phyloP scores from a whole-genome alignment of 2,888 invertebrate genomes.

The Rhabditoides inermis region DNA sequence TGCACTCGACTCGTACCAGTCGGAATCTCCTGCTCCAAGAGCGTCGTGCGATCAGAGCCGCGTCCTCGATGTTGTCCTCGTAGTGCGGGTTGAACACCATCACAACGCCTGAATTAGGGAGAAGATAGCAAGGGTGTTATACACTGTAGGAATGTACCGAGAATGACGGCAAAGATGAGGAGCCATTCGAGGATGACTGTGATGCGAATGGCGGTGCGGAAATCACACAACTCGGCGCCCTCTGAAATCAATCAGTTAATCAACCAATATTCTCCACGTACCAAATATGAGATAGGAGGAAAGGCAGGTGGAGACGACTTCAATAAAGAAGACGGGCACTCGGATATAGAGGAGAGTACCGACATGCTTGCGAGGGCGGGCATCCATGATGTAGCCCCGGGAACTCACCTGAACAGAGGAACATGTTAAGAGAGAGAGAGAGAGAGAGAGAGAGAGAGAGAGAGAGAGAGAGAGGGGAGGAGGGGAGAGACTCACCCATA shows the following conservation, averaged over 20 bases:
- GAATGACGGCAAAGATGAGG: slow-evolving; percentile 32
- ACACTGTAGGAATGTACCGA: slow-evolving; percentile 40
- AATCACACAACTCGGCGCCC: slow-evolving; percentile 5
- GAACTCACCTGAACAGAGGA: slow-evolving; percentile 3
- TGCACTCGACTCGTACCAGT: slow-evolving; percentile 22
- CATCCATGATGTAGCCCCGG: slow-evolving; percentile 71
- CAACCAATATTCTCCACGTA: too few relatives aligned
- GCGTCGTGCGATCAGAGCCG: slow-evolving; percentile 26
- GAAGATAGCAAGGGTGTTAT: too few relatives aligned
- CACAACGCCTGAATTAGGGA: too few relatives aligned
- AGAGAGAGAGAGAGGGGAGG: background rate
- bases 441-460: background rate
- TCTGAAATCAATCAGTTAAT: slow-evolving; percentile 5
- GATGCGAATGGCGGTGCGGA: slow-evolving; percentile 14
- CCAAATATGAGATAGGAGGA: slow-evolving; percentile 64
- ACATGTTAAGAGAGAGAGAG: slow-evolving; percentile 7
- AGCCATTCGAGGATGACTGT: slow-evolving; percentile 46
- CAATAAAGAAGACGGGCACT: slow-evolving; percentile 68
- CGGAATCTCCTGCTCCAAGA: slow-evolving; percentile 34
- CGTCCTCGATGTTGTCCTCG: slow-evolving; percentile 35
- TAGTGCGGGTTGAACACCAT: slow-evolving; percentile 34
- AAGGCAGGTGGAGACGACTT: slow-evolving; percentile 70
- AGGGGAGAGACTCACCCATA: background rate
- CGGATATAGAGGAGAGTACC: slow-evolving; percentile 61
- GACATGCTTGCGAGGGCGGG: slow-evolving; percentile 61